Evolutionary conservation across 2,797 vertebrate species (phyloP).

Genomic region (Periophthalmus magnuspinnatus): DNA sequence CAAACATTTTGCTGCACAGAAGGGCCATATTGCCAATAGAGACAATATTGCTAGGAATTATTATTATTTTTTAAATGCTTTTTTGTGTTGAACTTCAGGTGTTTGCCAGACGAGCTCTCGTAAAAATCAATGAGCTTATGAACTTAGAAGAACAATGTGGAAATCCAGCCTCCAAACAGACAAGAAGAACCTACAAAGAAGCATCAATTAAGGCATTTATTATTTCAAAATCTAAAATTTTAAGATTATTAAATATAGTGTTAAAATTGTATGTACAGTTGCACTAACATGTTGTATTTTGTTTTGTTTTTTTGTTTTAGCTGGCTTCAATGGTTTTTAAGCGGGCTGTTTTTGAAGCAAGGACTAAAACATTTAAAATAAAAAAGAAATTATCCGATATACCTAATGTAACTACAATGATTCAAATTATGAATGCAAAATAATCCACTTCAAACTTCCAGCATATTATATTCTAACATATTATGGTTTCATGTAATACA

Average conservation of each 20-base stretch:
- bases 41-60: not conserved
- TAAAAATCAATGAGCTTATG: slow-evolving; percentile 86
- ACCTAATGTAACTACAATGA: slow-evolving; percentile 72
- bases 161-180: slow-evolving; percentile 64
- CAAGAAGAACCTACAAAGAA: slow-evolving; percentile 81
- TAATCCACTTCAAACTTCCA: not conserved
- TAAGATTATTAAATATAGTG: not conserved
- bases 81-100: slow-evolving; percentile 68
- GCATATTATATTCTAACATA: not conserved
- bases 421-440: not conserved
- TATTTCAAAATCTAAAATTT: not conserved
- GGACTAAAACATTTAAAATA: slow-evolving; percentile 75
- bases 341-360: slow-evolving; percentile 82
- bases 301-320: slow-evolving; percentile 45
- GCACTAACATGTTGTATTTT: not conserved
- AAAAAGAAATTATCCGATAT: slow-evolving; percentile 77
- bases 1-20: not conserved
- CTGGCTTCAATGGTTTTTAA: slow-evolving; percentile 92
- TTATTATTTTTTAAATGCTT: not conserved
- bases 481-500: slow-evolving; percentile 54
- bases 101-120: slow-evolving; percentile 89
- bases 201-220: slow-evolving; percentile 86
- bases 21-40: not conserved
- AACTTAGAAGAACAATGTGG: slow-evolving; percentile 78
- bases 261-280: not conserved